Conservation (phyloP, 2,888 invertebrate species). For the Agelastica alni region DNA sequence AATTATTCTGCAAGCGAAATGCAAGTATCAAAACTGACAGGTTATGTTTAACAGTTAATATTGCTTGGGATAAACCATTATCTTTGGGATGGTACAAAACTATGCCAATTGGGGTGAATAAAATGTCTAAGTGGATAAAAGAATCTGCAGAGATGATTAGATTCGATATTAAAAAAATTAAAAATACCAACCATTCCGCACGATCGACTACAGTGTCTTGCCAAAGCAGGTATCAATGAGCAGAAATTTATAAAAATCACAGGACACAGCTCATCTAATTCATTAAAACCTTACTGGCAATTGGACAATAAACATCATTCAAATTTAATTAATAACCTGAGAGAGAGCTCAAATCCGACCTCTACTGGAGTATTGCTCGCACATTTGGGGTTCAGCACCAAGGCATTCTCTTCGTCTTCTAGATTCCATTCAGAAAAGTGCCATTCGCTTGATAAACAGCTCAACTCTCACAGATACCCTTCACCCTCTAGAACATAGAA, state of each 20-base stretch:
- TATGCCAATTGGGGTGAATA: conserved; percentile 4
- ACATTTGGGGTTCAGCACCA: too few species aligned
- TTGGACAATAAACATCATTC: not conserved
- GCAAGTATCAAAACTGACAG: conserved; percentile 7
- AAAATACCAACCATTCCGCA: conserved; percentile 4
- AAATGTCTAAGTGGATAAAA: not conserved
- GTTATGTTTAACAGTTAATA: too few species aligned
- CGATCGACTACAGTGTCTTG: conserved; percentile 6
- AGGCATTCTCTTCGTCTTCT: too few species aligned
- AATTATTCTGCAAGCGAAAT: too few species aligned
- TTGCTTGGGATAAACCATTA: too few species aligned
- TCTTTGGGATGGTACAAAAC: conserved; percentile 9
- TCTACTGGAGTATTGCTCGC: too few species aligned
- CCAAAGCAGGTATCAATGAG: conserved; percentile 1
- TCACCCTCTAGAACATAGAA: too few species aligned
- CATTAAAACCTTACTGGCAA: not conserved
- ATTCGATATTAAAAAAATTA: not conserved
- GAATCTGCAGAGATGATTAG: not conserved
- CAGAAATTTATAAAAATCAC: not conserved
- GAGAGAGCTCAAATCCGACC: too few species aligned
- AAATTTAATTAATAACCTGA: too few species aligned
- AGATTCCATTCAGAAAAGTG: too few species aligned
- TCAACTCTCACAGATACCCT: too few species aligned
- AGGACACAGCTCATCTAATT: not conserved
- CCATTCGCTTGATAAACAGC: too few species aligned